Evolutionary conservation across 2,797 vertebrate genomes (phyloP), one percentile per base, ranked within the genome.

Genomic region (Columba guinea): DNA sequence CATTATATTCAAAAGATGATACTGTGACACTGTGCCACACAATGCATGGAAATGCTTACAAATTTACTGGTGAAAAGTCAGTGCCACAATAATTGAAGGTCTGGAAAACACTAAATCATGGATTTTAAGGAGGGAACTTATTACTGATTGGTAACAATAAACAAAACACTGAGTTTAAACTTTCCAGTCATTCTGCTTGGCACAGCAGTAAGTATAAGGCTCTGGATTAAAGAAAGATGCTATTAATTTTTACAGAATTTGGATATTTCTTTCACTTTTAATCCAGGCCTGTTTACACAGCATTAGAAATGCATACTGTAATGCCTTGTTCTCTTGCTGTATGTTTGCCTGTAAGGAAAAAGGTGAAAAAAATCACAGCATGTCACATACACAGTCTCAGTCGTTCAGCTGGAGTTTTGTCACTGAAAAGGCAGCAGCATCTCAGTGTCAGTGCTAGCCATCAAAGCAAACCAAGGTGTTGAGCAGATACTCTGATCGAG

Each of bases 381-480:
- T 49, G 46, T 84, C 90, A 88, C 46, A 78, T 32, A 70, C 5
- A 89, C 26, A 76, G 94, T 75, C 76, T 89, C 89, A 39, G 79
- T 48, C n/a, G 84, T 93, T 93, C 82, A 65, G n/a, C 70, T 82
- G 68, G 79, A 85, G 79, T 96, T 93, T 94, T 92, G 89, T 51
- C 93, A 63, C 70, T 70, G 77, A 94, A 85, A 91, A 95, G 96
- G 59, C 90, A 94, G 71, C 92, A 93, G 49, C 56, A 91, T 79
- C 81, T 93, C 87, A 67, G 93, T 96, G 87, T 95, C 81, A 89
- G 74, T 7, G 2, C 63, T 21, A 84, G 90, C 71, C 92, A 95
- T 90, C 87, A 97, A 96, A 98, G 97, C 87, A 94, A 94, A 94
- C 68, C 87, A 95, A 96, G 91, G 95, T 91, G 90, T 76, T 95